Evolutionary conservation across 2,113 vertebrate genomes (phyloP), one percentile per base, ranked within the genome.

Genomic region (Cephalopterus ornatus): DNA sequence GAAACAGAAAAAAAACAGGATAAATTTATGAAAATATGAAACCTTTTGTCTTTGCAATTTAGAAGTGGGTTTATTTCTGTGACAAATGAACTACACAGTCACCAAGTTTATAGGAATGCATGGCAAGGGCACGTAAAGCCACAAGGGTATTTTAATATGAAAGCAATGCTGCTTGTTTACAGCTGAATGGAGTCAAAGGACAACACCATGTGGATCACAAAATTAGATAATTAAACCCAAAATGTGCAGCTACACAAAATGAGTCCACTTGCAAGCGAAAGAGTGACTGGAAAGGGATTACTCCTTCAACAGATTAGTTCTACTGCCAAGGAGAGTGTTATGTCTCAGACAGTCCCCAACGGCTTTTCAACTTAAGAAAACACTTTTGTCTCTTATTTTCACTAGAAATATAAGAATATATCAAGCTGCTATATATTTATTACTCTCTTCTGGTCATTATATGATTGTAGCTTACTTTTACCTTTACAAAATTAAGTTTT

Each of bases 121-220:
- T 14, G 24, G 19, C 18, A 94, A 58, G 28, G 32, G 32, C 78
- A 95, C 16, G 19, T 52, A 78, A 92, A 72, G 7, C 30, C 62
- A 75, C n/a, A 72, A 78, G 81, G 30, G 55, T 6, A 10, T 78
- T 77, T 71, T 23, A 89, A 35, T 3, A 50, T 10, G 30, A 75
- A 94, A 63, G 65, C 47, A 82, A 19, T 79, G 65, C 27, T 89
- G 70, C 61, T 75, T 16, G 52, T 68, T 88, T 75, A 68, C 32
- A 90, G 75, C 27, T 59, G 19, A 35, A 59, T 47, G 67, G 28
- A 89, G 41, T 61, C 33, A 67, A 75, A 87, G 42, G 22, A 68
- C 47, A 85, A 4, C 27, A 59, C 26, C 26, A 52, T 6, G 3
- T 28, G 17, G 30, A 76, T 19, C 67, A 70, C 68, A 81, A 63